Percentiles rank a stretch among this genome's conserved stretches.
Conservation (phyloP, 2,888 invertebrate genomes). For the Spialia ferax region DNA sequence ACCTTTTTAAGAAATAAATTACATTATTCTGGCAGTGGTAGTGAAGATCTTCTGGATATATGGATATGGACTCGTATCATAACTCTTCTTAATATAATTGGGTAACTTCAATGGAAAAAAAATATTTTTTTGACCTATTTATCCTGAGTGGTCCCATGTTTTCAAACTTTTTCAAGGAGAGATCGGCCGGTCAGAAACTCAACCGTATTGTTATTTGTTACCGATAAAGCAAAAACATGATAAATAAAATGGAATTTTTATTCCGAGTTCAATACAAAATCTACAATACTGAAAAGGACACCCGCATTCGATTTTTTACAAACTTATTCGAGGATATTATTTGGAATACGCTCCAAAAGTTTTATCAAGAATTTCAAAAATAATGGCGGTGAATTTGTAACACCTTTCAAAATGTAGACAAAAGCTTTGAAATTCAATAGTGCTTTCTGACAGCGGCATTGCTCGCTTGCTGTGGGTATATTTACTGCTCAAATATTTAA, state of each 20-base stretch:
- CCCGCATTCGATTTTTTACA: constrained; percentile 7
- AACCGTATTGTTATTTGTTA: not conserved
- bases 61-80: no score
- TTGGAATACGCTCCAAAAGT: constrained; percentile 28
- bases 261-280: constrained; percentile 5
- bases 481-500: constrained; percentile 36
- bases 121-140: constrained; percentile 7
- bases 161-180: not conserved
- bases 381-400: constrained; percentile 34
- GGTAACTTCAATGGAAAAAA: no score
- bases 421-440: constrained; percentile 45
- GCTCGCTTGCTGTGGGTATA: constrained; percentile 28
- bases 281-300: constrained; percentile 21
- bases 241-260: constrained; percentile 18
- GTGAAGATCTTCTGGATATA: no score
- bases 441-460: constrained; percentile 39
- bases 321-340: constrained; percentile 23
- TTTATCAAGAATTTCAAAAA: constrained; percentile 31
- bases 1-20: no score
- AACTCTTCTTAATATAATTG: no score
- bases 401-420: constrained; percentile 40
- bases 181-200: not conserved
- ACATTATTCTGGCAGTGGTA: no score
- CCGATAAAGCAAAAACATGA: not conserved
- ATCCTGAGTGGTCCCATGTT: constrained; percentile 4